phyloP scores from a whole-genome alignment of 2,888 invertebrate genomes.

The Clunio marinus region DNA sequence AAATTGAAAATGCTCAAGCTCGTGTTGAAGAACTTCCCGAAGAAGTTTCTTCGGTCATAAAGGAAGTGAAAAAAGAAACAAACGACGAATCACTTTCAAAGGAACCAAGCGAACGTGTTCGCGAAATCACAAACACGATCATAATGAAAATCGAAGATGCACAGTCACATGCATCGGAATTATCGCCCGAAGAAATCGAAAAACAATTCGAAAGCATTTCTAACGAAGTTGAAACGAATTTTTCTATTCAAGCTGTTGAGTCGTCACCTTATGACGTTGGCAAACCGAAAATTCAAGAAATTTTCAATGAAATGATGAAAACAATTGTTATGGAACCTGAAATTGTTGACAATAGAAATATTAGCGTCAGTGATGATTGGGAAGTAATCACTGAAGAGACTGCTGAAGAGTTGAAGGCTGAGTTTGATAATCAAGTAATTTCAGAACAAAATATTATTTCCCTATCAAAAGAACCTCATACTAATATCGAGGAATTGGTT shows the following conservation, averaged over 20 bases:
- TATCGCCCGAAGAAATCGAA: conserved; percentile 5
- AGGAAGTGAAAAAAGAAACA: not conserved
- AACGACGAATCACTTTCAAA: not conserved
- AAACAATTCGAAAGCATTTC: conserved; percentile 2
- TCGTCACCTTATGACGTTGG: not conserved
- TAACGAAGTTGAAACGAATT: not conserved
- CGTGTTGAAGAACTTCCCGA: conserved; percentile 21
- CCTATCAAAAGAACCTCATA: not conserved
- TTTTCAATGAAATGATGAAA: conserved; percentile 17
- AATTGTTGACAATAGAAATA: not conserved
- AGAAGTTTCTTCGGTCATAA: not conserved
- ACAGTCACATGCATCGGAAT: not conserved
- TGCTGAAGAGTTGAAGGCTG: conserved; percentile 14
- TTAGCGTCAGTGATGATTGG: conserved; percentile 25
- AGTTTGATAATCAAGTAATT: conserved; percentile 25
- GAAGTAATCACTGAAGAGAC: conserved; percentile 24
- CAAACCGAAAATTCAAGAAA: conserved; percentile 3
- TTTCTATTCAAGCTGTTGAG: not conserved
- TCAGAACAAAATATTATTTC: conserved; percentile 12
- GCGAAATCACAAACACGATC: conserved; percentile 5
- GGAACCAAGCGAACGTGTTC: conserved; percentile 1
- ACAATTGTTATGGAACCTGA: not conserved
- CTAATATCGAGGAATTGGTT: conserved; percentile 2
- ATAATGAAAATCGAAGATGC: conserved; percentile 15
- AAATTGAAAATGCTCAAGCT: conserved; percentile 33